These are phyloP conservation scores for Lamellibrachia satsuma DNA, from an alignment of 2,888 invertebrate species.

Conservation along the genomic window DNA sequence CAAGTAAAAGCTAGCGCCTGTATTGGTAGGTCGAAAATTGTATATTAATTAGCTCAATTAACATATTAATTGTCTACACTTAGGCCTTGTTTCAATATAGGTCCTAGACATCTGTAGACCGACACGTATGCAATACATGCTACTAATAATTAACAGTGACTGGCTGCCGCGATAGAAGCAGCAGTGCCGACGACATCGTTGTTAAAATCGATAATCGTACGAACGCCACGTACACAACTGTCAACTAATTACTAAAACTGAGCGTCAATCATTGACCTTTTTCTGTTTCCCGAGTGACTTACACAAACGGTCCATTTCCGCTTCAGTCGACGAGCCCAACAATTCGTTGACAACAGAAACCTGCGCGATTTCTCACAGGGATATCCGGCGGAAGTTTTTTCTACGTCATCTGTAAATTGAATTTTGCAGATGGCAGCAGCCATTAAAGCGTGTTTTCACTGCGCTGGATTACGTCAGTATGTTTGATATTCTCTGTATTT, in stretches of 20 bases:
- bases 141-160: background rate
- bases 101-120: no score
- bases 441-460: no score
- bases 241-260: conserved; percentile 10
- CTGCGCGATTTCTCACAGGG: background rate
- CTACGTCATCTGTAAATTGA: background rate
- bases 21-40: background rate
- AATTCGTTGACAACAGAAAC: background rate
- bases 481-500: no score
- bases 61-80: background rate
- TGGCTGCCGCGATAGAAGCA: background rate
- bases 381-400: background rate
- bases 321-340: background rate
- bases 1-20: background rate
- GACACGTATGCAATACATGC: background rate
- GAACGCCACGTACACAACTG: background rate
- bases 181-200: background rate
- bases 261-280: background rate
- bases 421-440: no score
- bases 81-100: no score
- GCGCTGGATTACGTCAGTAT: no score
- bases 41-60: background rate
- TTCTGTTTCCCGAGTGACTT: background rate
- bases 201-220: background rate
- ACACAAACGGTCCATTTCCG: background rate